Evolutionary conservation across 2,888 invertebrate genomes (phyloP).

Genomic region (Caenorhabditis parvicauda): DNA sequence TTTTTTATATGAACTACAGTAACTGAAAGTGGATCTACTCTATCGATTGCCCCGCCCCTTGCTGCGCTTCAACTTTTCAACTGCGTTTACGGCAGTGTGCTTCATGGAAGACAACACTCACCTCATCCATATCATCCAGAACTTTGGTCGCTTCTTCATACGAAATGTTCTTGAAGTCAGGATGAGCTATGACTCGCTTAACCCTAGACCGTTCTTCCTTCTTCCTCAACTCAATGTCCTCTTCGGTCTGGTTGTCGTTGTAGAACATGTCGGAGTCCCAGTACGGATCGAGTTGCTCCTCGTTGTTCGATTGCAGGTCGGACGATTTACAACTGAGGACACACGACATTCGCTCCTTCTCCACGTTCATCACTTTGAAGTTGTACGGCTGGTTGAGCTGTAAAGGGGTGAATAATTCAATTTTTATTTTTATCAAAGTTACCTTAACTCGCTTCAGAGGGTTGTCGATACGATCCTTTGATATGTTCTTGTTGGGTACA

Average conservation of each 20-base stretch:
- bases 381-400: slow-evolving; percentile 19
- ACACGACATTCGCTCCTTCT: slow-evolving; percentile 19
- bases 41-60: no score
- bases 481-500: slow-evolving; percentile 87
- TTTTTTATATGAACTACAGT: no score
- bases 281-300: slow-evolving; percentile 70
- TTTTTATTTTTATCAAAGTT: slow-evolving; percentile 63
- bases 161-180: slow-evolving; percentile 92
- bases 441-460: slow-evolving; percentile 86
- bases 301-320: slow-evolving; percentile 13
- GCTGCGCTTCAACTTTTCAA: no score
- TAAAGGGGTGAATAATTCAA: neutral
- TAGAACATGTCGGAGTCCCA: slow-evolving; percentile 85
- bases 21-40: no score
- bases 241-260: slow-evolving; percentile 68
- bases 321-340: slow-evolving; percentile 23
- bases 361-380: slow-evolving; percentile 16
- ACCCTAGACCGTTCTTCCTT: slow-evolving; percentile 70
- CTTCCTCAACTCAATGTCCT: slow-evolving; percentile 76
- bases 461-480: slow-evolving; percentile 79
- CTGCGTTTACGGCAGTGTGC: no score
- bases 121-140: slow-evolving; percentile 84
- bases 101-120: slow-evolving; percentile 4
- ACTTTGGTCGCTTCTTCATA: slow-evolving; percentile 86
- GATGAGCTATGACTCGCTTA: slow-evolving; percentile 94